Conservation (phyloP, 2,888 invertebrate genomes). For the Amblyjoppa fuscipennis region DNA sequence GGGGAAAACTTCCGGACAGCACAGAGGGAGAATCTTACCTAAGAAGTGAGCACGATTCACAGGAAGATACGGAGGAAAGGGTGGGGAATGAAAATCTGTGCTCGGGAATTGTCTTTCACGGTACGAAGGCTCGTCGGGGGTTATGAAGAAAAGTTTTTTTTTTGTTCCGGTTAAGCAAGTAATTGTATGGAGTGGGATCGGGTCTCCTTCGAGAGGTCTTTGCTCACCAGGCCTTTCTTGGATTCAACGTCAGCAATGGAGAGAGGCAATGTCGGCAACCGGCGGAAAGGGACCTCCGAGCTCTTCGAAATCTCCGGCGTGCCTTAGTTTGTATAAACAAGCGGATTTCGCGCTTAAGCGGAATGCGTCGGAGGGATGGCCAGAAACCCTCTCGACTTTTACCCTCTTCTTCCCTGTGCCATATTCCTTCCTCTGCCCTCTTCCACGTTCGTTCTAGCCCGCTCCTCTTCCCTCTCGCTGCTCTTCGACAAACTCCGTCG, state of each 20-base stretch:
- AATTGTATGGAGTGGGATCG: slow-evolving; percentile 77
- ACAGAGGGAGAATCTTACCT: not conserved
- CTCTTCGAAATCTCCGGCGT: slow-evolving; percentile 57
- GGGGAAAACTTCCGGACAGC: not conserved
- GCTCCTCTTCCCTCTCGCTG: not conserved
- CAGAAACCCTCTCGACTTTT: slow-evolving; percentile 29
- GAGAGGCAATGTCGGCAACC: not conserved
- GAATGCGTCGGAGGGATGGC: slow-evolving; percentile 74
- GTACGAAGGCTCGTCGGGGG: slow-evolving; percentile 81
- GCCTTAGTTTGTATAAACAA: slow-evolving; percentile 82
- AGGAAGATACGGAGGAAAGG: slow-evolving; percentile 53
- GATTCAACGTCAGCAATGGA: slow-evolving; percentile 4
- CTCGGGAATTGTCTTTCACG: slow-evolving; percentile 81
- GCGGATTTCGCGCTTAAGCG: slow-evolving; percentile 80
- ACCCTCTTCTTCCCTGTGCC: slow-evolving; percentile 9
- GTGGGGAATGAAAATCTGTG: slow-evolving; percentile 64
- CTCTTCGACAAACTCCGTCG: slow-evolving; percentile 38
- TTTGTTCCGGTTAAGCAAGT: slow-evolving; percentile 77
- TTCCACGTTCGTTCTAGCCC: not conserved
- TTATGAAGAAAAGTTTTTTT: slow-evolving; percentile 81
- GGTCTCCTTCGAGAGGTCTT: slow-evolving; percentile 1
- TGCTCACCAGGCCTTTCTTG: not conserved
- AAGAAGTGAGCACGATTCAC: not conserved
- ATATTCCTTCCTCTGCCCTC: slow-evolving; percentile 18
- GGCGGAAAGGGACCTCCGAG: slow-evolving; percentile 29